Evolutionary conservation across 2,888 invertebrate species (phyloP).

Genomic region (Dinocampus coccinellae): DNA sequence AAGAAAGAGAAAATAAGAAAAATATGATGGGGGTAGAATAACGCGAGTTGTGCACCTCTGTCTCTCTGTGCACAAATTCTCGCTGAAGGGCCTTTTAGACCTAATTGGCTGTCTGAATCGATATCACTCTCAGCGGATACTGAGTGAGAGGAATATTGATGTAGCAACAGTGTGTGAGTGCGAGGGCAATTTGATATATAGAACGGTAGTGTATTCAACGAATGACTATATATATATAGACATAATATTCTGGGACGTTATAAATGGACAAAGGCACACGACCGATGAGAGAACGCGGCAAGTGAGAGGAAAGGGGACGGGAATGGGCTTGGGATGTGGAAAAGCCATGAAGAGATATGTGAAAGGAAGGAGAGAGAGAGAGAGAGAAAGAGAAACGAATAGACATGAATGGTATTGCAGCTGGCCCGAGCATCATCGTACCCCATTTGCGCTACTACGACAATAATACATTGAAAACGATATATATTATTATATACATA

Average conservation of each 20-base stretch:
- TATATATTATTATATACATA: not conserved
- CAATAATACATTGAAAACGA: conserved; percentile 9
- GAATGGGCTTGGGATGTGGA: not conserved
- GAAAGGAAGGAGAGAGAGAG: conserved; percentile 27
- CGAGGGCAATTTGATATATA: conserved; percentile 8
- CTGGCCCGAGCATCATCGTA: conserved; percentile 44
- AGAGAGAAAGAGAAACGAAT: conserved; percentile 38
- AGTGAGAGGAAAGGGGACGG: too few relatives aligned
- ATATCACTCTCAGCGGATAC: conserved; percentile 58
- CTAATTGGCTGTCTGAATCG: conserved; percentile 67
- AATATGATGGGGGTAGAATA: conserved; percentile 14
- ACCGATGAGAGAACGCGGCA: not conserved
- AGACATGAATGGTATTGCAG: conserved; percentile 38
- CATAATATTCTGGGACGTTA: not conserved
- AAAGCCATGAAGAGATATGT: conserved; percentile 1
- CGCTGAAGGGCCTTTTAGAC: conserved; percentile 65
- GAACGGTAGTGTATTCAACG: conserved; percentile 18
- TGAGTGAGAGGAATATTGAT: conserved; percentile 47
- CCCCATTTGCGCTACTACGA: conserved; percentile 46
- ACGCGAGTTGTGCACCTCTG: conserved; percentile 26
- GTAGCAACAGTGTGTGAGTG: conserved; percentile 29
- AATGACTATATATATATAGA: not conserved
- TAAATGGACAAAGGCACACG: not conserved
- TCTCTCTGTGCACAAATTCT: conserved; percentile 57
- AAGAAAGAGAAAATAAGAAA: not conserved